Percentiles rank a stretch among this genome's conserved stretches.
These are phyloP conservation scores for Lamellibrachia luymesi DNA, from an alignment of 1,140 invertebrate species.

Conservation along the genomic window DNA sequence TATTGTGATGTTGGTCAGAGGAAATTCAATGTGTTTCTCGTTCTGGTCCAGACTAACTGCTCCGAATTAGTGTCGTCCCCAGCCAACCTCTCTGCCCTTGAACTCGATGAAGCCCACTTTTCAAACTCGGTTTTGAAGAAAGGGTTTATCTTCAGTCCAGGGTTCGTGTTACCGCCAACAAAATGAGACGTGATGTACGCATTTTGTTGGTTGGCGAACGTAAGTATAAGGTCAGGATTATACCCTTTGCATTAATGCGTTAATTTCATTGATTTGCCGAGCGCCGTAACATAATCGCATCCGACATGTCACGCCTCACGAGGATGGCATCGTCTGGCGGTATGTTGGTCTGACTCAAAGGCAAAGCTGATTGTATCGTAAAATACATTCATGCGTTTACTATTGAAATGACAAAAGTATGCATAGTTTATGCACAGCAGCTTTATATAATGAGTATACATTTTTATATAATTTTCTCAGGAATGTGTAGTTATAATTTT, in stretches of 20 bases:
- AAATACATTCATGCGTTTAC: background rate
- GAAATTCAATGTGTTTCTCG: background rate
- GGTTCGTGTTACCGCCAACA: conserved; percentile 3
- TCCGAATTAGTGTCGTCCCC: background rate
- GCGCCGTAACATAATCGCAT: background rate
- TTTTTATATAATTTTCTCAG: no score
- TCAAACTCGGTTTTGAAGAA: conserved; percentile 1
- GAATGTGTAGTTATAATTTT: no score
- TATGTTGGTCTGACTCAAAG: background rate
- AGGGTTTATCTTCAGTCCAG: conserved; percentile 4
- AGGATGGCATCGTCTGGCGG: background rate
- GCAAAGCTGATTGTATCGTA: background rate
- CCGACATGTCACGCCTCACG: background rate
- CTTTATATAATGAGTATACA: no score
- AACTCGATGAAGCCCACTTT: background rate
- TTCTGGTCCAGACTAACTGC: background rate
- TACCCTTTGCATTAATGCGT: background rate
- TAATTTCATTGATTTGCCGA: background rate
- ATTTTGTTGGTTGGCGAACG: background rate
- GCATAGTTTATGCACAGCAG: background rate
- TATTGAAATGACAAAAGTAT: background rate
- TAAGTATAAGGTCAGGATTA: background rate
- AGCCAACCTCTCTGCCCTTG: conserved; percentile 2
- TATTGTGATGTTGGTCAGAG: conserved; percentile 4
- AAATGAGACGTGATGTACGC: background rate